Evolutionary conservation across 2,888 invertebrate genomes (phyloP).

Genomic region (Ethmia dodecea): DNA sequence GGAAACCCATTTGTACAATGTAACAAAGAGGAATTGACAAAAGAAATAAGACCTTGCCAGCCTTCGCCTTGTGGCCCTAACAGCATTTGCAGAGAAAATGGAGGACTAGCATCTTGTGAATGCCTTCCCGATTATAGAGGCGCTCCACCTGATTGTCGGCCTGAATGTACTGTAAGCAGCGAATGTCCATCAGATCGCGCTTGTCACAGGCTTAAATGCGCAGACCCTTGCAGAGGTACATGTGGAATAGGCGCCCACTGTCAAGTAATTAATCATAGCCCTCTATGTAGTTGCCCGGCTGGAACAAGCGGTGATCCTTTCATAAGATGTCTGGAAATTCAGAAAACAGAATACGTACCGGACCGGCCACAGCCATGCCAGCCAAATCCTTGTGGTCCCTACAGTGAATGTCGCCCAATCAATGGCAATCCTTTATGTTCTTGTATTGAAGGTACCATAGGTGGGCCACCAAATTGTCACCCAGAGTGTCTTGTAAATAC

Average conservation of each 20-base stretch:
- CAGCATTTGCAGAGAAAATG: slow-evolving; percentile 85
- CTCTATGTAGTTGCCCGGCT: slow-evolving; percentile 84
- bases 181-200: slow-evolving; percentile 87
- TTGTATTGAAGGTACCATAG: slow-evolving; percentile 83
- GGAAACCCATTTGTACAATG: slow-evolving; percentile 83
- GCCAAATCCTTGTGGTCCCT: slow-evolving; percentile 89
- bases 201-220: slow-evolving; percentile 87
- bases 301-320: slow-evolving; percentile 83
- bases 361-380: slow-evolving; percentile 79
- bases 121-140: slow-evolving; percentile 83
- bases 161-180: slow-evolving; percentile 87
- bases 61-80: slow-evolving; percentile 88
- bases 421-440: slow-evolving; percentile 87
- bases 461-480: slow-evolving; percentile 88
- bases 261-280: slow-evolving; percentile 87
- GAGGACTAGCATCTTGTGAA: slow-evolving; percentile 85
- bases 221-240: slow-evolving; percentile 86
- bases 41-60: slow-evolving; percentile 80
- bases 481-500: slow-evolving; percentile 91
- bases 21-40: slow-evolving; percentile 39
- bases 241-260: slow-evolving; percentile 85
- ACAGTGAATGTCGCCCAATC: slow-evolving; percentile 85
- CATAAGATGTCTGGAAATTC: slow-evolving; percentile 68
- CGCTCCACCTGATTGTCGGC: slow-evolving; percentile 84
- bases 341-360: slow-evolving; percentile 29